phyloP scores from a whole-genome alignment of 2,113 vertebrate species.

The Tachycineta bicolor region DNA sequence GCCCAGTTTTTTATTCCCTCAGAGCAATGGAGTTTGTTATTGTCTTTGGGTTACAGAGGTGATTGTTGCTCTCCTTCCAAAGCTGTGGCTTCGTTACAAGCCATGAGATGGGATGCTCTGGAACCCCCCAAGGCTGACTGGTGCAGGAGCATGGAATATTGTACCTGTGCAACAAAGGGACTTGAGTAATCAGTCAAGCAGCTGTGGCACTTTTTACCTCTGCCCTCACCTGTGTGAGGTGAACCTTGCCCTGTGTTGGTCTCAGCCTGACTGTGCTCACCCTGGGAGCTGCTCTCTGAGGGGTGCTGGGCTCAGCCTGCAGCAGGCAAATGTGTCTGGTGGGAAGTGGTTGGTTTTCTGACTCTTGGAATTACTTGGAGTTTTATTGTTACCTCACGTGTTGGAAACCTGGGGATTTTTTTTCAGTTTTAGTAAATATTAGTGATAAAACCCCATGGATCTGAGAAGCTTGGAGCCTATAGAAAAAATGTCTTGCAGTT shows the following conservation, averaged over 20 bases:
- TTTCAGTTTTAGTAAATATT: neutral
- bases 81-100: neutral
- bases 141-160: rapidly evolving
- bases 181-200: neutral
- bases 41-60: neutral
- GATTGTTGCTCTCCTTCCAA: neutral
- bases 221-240: neutral
- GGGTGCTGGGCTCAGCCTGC: neutral
- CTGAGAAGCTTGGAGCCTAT: neutral
- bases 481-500: neutral
- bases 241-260: neutral
- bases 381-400: neutral
- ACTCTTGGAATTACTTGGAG: neutral
- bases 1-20: neutral
- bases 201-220: neutral
- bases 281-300: neutral
- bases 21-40: neutral
- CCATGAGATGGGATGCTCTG: neutral
- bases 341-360: neutral
- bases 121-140: neutral
- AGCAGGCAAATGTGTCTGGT: neutral
- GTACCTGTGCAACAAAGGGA: neutral
- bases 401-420: neutral
- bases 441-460: neutral
- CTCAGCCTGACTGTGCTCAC: neutral